Evolutionary conservation across 2,888 invertebrate genomes (phyloP).

Genomic region (Sesia apiformis): DNA sequence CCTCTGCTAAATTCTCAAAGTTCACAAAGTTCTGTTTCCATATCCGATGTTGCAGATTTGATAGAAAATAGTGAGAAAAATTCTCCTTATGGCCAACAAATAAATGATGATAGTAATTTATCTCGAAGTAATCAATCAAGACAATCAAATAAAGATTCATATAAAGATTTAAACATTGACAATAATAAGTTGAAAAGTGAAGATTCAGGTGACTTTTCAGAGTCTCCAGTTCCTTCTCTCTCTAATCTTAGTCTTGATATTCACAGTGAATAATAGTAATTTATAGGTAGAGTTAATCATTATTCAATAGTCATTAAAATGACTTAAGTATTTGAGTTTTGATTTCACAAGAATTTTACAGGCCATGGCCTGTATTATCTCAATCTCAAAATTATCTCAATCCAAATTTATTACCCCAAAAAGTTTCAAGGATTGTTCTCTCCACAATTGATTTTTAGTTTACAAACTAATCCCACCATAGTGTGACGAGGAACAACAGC

Average conservation of each 20-base stretch:
- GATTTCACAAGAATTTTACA: too few relatives aligned
- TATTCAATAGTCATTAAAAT: too few relatives aligned
- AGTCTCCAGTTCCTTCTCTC: conserved; percentile 57
- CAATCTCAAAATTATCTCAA: too few relatives aligned
- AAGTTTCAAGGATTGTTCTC: too few relatives aligned
- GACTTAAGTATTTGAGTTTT: too few relatives aligned
- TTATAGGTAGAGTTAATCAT: too few relatives aligned
- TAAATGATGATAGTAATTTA: conserved; percentile 19
- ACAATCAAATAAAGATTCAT: conserved; percentile 20
- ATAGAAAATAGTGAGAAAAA: conserved; percentile 48
- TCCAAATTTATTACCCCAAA: too few relatives aligned
- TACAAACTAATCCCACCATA: too few relatives aligned
- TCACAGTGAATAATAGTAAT: conserved; percentile 45
- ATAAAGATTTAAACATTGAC: conserved; percentile 22
- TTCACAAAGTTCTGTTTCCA: conserved; percentile 53
- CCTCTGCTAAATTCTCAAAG: conserved; percentile 42
- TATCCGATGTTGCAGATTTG: conserved; percentile 63
- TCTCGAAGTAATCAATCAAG: conserved; percentile 18
- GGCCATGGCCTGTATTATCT: too few relatives aligned
- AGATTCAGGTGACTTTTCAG: conserved; percentile 59
- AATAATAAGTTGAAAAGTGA: conserved; percentile 18
- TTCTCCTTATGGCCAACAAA: conserved; percentile 23
- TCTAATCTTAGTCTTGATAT: conserved; percentile 64
- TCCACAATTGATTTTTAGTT: too few relatives aligned
- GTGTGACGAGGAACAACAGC: too few relatives aligned